A percentile compares a stretch with the other conserved stretches of the same genome.
Conservation (phyloP, 2,113 vertebrate genomes). For the Thermophis baileyi region DNA sequence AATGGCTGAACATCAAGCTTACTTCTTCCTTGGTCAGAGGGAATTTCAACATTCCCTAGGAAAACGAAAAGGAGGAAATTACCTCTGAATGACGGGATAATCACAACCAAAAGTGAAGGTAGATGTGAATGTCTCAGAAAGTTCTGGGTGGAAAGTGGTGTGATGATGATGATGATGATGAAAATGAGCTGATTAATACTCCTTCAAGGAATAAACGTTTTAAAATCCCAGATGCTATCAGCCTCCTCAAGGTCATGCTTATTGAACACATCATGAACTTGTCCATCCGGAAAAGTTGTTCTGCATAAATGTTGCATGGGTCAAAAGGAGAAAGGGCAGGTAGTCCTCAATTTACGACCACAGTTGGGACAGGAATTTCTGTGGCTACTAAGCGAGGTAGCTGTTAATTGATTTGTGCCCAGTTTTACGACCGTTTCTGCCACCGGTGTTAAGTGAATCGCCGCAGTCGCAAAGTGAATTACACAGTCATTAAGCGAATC, state of each 20-base stretch:
- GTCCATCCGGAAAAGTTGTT: too few species aligned
- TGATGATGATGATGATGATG: background rate
- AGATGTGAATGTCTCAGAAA: background rate
- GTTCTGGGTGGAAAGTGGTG: background rate
- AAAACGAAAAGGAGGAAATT: background rate
- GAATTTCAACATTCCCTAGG: background rate
- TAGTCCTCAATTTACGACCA: background rate
- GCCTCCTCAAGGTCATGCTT: too few species aligned
- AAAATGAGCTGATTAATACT: background rate
- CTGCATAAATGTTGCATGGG: background rate
- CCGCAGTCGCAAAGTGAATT: background rate
- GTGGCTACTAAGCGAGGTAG: background rate
- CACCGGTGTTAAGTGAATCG: background rate
- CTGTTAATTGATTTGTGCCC: background rate
- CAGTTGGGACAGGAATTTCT: background rate
- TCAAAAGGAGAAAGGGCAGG: background rate
- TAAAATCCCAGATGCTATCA: background rate
- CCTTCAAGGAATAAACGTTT: background rate
- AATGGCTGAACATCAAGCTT: background rate
- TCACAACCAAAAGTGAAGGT: background rate
- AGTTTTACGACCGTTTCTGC: background rate
- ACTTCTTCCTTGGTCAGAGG: background rate
- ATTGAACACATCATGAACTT: background rate
- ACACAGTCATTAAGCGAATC: background rate
- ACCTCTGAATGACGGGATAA: background rate